Evolutionary conservation across 2,888 invertebrate species (phyloP).

Genomic region (Brenthis ino): DNA sequence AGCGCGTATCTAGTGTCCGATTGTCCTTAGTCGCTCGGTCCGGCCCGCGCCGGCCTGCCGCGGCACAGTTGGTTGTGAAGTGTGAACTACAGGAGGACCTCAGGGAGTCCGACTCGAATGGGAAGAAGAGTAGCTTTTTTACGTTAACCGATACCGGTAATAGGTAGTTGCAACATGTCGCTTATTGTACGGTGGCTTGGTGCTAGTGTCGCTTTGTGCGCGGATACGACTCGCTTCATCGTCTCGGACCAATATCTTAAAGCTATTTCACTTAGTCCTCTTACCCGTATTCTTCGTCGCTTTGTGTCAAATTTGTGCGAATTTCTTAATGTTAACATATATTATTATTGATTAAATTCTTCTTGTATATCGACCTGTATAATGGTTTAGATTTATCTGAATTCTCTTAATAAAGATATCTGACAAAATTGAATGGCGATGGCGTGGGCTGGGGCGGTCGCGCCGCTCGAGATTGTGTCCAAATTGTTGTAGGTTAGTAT

Average conservation of each 20-base stretch:
- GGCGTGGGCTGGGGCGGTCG: slow-evolving; percentile 60
- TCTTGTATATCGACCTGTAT: slow-evolving; percentile 80
- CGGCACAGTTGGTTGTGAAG: slow-evolving; percentile 49
- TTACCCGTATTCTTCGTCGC: slow-evolving; percentile 75
- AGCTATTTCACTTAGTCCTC: slow-evolving; percentile 65
- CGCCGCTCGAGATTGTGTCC: slow-evolving; percentile 67
- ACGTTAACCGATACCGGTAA: slow-evolving; percentile 16
- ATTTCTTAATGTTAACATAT: slow-evolving; percentile 77
- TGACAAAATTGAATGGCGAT: slow-evolving; percentile 65
- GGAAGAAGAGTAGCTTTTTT: slow-evolving; percentile 13
- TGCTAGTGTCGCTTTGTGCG: slow-evolving; percentile 71
- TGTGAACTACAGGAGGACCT: slow-evolving; percentile 5
- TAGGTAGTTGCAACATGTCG: slow-evolving; percentile 46
- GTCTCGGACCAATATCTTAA: slow-evolving; percentile 80
- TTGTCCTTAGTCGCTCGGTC: slow-evolving; percentile 38
- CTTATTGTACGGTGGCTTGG: slow-evolving; percentile 77
- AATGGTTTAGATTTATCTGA: slow-evolving; percentile 79
- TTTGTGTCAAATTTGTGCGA: slow-evolving; percentile 83
- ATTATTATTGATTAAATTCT: slow-evolving; percentile 61
- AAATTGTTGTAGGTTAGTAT: slow-evolving; percentile 74
- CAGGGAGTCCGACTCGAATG: slow-evolving; percentile 7
- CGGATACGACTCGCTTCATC: slow-evolving; percentile 75
- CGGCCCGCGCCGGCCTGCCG: slow-evolving; percentile 40
- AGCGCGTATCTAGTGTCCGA: slow-evolving; percentile 49
- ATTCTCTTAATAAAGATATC: slow-evolving; percentile 73